Evolutionary conservation across 2,113 vertebrate genomes (phyloP), one percentile per base, ranked within the genome.

Genomic region (Marcusenius ussheri): DNA sequence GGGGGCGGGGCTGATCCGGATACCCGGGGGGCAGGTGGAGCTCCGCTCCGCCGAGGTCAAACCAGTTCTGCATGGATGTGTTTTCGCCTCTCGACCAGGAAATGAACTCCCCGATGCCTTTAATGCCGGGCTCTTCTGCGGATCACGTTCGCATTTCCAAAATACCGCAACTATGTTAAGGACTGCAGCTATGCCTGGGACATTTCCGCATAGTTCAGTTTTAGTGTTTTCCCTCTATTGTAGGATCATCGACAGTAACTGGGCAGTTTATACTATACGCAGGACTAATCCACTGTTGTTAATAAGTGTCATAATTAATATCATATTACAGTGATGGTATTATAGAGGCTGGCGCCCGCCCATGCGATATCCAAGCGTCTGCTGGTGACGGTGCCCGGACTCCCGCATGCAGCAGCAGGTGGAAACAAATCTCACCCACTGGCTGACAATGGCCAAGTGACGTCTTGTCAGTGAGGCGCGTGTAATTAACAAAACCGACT

Each of bases 11-110:
- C 42, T 84, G 45, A 3, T 46, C 42, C 17, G 83, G 21, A 84
- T 84, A 46, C 83, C 45, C 45, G 83, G 83, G 83, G 45, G 83
- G 45, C 83, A 84, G 83, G 83, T 84, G 83, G 83, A 84, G 45
- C 83, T 21, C 83, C 21, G 42, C 83, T 24, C 6, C 83, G 83
- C 83, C 45, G 83, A 45, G 45, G 83, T 84, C 83, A 84, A 84
- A 84, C 83, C 42, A 46, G 83, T 84, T 84, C 45, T 84, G 21
- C 39, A 4, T 84, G 42, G 39, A 47, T 21, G 17, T 47, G 39
- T 84, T 84, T 84, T 45, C 77, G 77, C 77, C 31, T 17, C 19
- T 84, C 83, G 83, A 84, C 42, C 83, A 84, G 83, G 39, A 47
- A 47, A 84, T 84, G 7, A 35, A 39, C 74, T 42, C 35, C 35